Evolutionary conservation across 2,888 invertebrate species (phyloP), one percentile per base, ranked within the genome.

Genomic region (Apodemia mormo): DNA sequence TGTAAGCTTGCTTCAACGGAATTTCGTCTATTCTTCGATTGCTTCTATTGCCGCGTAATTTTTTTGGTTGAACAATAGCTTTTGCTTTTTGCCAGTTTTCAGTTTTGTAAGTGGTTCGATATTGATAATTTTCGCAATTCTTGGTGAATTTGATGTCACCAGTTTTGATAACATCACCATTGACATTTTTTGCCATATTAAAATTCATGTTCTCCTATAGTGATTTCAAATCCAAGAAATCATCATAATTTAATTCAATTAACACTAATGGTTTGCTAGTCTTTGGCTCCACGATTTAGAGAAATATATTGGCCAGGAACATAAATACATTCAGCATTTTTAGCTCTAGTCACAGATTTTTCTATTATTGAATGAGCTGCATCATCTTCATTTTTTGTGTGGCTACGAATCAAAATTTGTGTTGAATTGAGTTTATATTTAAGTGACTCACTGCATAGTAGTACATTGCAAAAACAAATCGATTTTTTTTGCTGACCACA

Each of bases 301-400:
- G 68, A 61, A 37, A 75, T 68, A n/a, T 76, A 75, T 68, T 78
- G 78, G 43, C 73, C 72, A 22, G 79, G 76, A 10, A 73, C 67
- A 67, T 78, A 78, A 37, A 78, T 75, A 45, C 73, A 65, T 6
- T 76, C 76, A 61, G 77, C 68, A 45, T 76, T 77, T 72, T 78
- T 77, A 8, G 77, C 77, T 71, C 72, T 72, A 65, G 66, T 70
- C 6, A 76, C 58, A 7, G 73, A 30, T 68, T 72, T 78, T 71
- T 76, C 77, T 33, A 76, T 76, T 30, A 76, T 66, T 30, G 76
- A 77, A 58, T 77, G 76, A 8, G 72, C 77, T 49, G 52, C 66
- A 66, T 78, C 76, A 30, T 71, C 73, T 67, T 76, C 75, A 30
- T 74, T 75, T 56, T 74, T 73, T 12, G 74, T 74, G 65, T 75